Evolutionary conservation across 1,140 invertebrate genomes (phyloP).

Genomic region (Drosophila truncata): DNA sequence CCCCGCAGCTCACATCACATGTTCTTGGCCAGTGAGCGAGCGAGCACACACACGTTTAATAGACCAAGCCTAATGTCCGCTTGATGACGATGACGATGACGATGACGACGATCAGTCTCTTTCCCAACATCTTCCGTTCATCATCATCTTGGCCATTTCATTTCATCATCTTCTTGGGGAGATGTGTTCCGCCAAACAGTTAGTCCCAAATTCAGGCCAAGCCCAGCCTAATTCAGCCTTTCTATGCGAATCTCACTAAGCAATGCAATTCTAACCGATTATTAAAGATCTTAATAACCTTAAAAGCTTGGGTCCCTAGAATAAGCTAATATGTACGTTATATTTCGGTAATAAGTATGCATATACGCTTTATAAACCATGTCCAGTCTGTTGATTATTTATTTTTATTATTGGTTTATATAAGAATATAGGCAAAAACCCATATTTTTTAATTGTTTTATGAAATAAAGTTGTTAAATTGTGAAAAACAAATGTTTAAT

Average conservation of each 20-base stretch:
- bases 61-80: constrained; percentile 45
- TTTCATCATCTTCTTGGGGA: background rate
- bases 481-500: too few relatives aligned
- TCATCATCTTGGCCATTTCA: background rate
- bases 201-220: constrained; percentile 38
- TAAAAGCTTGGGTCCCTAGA: too few relatives aligned
- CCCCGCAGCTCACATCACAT: constrained; percentile 33
- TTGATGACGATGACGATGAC: constrained; percentile 12
- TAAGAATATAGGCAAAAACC: too few relatives aligned
- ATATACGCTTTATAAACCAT: too few relatives aligned
- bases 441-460: too few relatives aligned
- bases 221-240: constrained; percentile 5
- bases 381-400: too few relatives aligned
- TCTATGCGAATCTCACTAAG: constrained; percentile 3
- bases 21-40: constrained; percentile 13
- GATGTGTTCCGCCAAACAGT: constrained; percentile 17
- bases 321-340: too few relatives aligned
- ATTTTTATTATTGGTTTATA: too few relatives aligned
- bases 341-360: too few relatives aligned
- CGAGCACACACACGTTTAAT: constrained; percentile 24
- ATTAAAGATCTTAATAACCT: too few relatives aligned
- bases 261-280: too few relatives aligned
- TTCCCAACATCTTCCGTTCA: constrained; percentile 24
- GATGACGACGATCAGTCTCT: background rate
- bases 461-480: too few relatives aligned